These are phyloP conservation scores for Lucilia sericata DNA, from an alignment of 1,140 invertebrate species.

Conservation along the genomic window DNA sequence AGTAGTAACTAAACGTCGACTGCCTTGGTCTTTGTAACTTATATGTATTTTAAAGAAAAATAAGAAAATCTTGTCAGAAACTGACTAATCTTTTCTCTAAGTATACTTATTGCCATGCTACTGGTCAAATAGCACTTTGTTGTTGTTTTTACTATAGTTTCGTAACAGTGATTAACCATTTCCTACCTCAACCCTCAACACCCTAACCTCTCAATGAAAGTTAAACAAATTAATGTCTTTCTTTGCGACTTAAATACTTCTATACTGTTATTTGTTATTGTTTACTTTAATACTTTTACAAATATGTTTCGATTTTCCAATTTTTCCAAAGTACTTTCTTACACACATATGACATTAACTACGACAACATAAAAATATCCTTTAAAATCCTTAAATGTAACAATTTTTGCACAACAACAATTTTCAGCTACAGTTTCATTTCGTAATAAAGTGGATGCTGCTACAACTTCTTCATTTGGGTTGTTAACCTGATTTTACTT, in stretches of 20 bases:
- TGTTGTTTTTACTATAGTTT: neutral
- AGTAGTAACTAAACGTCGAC: too few species aligned
- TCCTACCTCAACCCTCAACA: constrained; percentile 18
- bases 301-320: constrained; percentile 38
- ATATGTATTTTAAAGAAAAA: too few species aligned
- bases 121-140: neutral
- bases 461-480: constrained; percentile 25
- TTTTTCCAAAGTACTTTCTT: too few species aligned
- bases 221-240: neutral
- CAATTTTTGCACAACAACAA: neutral
- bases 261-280: neutral
- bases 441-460: neutral
- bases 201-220: neutral
- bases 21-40: too few species aligned
- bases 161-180: neutral
- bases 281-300: constrained; percentile 34
- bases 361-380: constrained; percentile 27
- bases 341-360: neutral
- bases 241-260: neutral
- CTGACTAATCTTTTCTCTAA: too few species aligned
- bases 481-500: constrained; percentile 34
- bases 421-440: neutral
- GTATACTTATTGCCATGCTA: neutral
- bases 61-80: too few species aligned
- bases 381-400: constrained; percentile 12